These are phyloP conservation scores for Taurulus bubalis DNA, from an alignment of 2,113 vertebrate species.

Conservation along the genomic window DNA sequence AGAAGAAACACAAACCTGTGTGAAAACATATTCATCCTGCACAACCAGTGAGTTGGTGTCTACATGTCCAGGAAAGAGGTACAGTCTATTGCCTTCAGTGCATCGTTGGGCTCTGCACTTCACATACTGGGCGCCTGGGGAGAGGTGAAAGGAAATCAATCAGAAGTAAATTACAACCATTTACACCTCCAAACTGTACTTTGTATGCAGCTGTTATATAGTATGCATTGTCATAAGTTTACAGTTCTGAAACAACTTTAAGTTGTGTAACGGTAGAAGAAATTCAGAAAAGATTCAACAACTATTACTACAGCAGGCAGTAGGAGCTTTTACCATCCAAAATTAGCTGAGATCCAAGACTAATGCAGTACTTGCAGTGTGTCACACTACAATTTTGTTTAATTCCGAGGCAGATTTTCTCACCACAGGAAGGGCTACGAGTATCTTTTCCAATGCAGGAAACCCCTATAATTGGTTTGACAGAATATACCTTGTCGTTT, in stretches of 20 bases:
- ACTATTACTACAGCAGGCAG: neutral
- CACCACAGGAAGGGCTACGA: conserved; percentile 34
- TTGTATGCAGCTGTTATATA: conserved; percentile 31
- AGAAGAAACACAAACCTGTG: conserved; percentile 84
- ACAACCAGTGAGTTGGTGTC: conserved; percentile 95
- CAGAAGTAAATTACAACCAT: conserved; percentile 56
- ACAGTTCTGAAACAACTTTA: conserved; percentile 28
- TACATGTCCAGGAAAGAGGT: conserved; percentile 90
- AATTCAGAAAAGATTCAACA: conserved; percentile 10
- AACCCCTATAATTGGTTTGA: conserved; percentile 67
- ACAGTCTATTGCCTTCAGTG: conserved; percentile 87
- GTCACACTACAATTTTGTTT: conserved; percentile 20
- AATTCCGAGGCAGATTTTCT: conserved; percentile 52
- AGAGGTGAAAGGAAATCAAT: conserved; percentile 60
- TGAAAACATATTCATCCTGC: conserved; percentile 96
- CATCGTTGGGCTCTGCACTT: conserved; percentile 95
- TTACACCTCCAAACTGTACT: conserved; percentile 33
- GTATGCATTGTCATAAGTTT: neutral
- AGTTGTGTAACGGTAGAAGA: neutral
- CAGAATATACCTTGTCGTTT: conserved; percentile 57
- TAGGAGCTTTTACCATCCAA: conserved; percentile 11
- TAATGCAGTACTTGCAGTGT: neutral
- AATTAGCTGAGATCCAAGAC: conserved; percentile 27
- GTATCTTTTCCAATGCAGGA: conserved; percentile 34
- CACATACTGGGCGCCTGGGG: conserved; percentile 92